Conservation (phyloP, 2,888 invertebrate species). For the Macropis europaea region DNA sequence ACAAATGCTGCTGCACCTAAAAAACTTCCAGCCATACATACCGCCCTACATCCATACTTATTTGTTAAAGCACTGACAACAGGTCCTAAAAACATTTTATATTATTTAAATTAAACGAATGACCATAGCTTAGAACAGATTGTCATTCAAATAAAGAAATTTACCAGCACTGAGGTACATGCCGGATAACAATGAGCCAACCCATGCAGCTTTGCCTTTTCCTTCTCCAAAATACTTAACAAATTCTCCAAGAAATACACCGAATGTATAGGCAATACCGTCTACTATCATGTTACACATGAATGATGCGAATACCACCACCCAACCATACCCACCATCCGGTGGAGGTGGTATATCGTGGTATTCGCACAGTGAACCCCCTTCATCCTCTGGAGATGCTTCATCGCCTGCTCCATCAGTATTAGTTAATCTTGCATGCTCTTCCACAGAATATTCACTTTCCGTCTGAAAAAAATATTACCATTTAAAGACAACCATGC, state of each 20-base stretch:
- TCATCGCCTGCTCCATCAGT: constrained; percentile 85
- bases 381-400: constrained; percentile 81
- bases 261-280: constrained; percentile 99
- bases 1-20: constrained; percentile 92
- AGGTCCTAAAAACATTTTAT: constrained; percentile 84
- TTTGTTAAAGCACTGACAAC: constrained; percentile 97
- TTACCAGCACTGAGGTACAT: constrained; percentile 96
- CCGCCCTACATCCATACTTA: constrained; percentile 96
- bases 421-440: constrained; percentile 88
- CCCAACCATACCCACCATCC: constrained; percentile 96
- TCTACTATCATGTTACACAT: constrained; percentile 99
- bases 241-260: constrained; percentile 92
- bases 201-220: constrained; percentile 94
- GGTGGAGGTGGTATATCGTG: constrained; percentile 92
- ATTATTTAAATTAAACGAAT: neutral
- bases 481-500: neutral
- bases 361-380: constrained; percentile 84
- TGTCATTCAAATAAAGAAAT: neutral
- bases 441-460: constrained; percentile 92
- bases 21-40: constrained; percentile 95
- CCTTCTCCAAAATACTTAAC: constrained; percentile 91
- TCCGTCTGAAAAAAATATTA: constrained; percentile 84
- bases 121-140: neutral
- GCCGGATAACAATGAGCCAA: constrained; percentile 96
- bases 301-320: constrained; percentile 97